phyloP scores from a whole-genome alignment of 1,140 invertebrate species.

The Spodoptera litura region DNA sequence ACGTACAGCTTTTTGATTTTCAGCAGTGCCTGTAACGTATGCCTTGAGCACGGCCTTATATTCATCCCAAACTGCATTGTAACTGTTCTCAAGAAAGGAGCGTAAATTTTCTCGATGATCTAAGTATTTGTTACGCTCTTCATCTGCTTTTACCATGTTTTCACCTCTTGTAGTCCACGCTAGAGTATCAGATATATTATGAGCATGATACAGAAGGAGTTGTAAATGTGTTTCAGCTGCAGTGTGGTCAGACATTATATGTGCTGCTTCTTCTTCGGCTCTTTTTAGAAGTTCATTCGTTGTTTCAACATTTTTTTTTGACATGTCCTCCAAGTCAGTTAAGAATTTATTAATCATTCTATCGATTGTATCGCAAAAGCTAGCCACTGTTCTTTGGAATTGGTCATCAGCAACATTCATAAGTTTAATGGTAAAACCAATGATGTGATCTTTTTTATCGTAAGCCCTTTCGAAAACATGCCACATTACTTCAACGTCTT shows the following conservation, averaged over 20 bases:
- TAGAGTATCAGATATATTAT: slow-evolving; percentile 71
- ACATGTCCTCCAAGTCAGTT: slow-evolving; percentile 70
- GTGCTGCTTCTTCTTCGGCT: slow-evolving; percentile 63
- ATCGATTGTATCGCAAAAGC: slow-evolving; percentile 78
- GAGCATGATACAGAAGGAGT: slow-evolving; percentile 72
- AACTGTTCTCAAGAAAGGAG: slow-evolving; percentile 75
- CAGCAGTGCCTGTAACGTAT: slow-evolving; percentile 73
- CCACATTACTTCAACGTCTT: slow-evolving; percentile 80
- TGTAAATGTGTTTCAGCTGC: slow-evolving; percentile 80
- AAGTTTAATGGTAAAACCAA: slow-evolving; percentile 68
- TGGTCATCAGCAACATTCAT: slow-evolving; percentile 77
- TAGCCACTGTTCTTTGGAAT: slow-evolving; percentile 76
- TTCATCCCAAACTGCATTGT: slow-evolving; percentile 76
- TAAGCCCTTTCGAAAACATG: slow-evolving; percentile 75
- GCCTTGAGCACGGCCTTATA: slow-evolving; percentile 78
- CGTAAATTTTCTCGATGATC: slow-evolving; percentile 74
- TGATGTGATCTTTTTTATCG: slow-evolving; percentile 78
- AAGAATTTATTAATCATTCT: slow-evolving; percentile 80
- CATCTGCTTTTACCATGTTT: slow-evolving; percentile 80
- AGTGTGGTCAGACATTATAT: slow-evolving; percentile 70
- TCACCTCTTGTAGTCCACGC: slow-evolving; percentile 80
- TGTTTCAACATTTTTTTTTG: slow-evolving; percentile 67
- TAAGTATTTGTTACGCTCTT: slow-evolving; percentile 72
- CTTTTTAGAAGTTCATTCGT: slow-evolving; percentile 68
- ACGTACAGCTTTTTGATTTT: slow-evolving; percentile 78